phyloP scores from a whole-genome alignment of 2,113 vertebrate species.

The Rhinichthys klamathensis region DNA sequence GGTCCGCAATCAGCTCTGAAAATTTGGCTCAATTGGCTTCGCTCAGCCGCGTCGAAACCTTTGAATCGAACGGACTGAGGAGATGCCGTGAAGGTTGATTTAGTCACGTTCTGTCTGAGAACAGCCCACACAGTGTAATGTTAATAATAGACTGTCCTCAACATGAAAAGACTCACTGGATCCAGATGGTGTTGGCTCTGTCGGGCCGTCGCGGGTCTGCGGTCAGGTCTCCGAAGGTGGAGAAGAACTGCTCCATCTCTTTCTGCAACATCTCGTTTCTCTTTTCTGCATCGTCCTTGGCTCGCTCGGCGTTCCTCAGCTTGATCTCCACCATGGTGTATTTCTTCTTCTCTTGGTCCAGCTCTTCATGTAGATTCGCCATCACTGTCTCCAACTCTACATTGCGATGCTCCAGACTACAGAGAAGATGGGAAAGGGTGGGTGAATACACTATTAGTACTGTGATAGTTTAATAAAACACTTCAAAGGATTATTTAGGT shows the following conservation, averaged over 20 bases:
- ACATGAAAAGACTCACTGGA: constrained; percentile 81
- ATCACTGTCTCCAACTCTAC: constrained; percentile 91
- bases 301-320: constrained; percentile 93
- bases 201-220: constrained; percentile 89
- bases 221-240: constrained; percentile 94
- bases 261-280: constrained; percentile 97
- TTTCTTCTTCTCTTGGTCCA: constrained; percentile 97
- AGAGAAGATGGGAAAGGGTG: constrained; percentile 4
- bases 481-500: not conserved
- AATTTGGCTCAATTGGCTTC: constrained; percentile 41
- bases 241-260: constrained; percentile 99
- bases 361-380: constrained; percentile 89
- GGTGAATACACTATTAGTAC: not conserved
- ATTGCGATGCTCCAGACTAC: constrained; percentile 93
- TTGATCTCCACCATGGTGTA: constrained; percentile 99
- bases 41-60: not conserved
- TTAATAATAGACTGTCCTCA: not conserved
- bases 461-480: not conserved
- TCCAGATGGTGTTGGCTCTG: constrained; percentile 92
- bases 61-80: not conserved
- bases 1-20: constrained; percentile 42
- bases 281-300: constrained; percentile 95
- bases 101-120: constrained; percentile 1
- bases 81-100: not conserved
- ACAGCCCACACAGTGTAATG: not conserved